Percentiles rank a stretch among this genome's conserved stretches.
These are phyloP conservation scores for Pseudomyrmex gracilis DNA, from an alignment of 1,140 invertebrate species.

Conservation along the genomic window DNA sequence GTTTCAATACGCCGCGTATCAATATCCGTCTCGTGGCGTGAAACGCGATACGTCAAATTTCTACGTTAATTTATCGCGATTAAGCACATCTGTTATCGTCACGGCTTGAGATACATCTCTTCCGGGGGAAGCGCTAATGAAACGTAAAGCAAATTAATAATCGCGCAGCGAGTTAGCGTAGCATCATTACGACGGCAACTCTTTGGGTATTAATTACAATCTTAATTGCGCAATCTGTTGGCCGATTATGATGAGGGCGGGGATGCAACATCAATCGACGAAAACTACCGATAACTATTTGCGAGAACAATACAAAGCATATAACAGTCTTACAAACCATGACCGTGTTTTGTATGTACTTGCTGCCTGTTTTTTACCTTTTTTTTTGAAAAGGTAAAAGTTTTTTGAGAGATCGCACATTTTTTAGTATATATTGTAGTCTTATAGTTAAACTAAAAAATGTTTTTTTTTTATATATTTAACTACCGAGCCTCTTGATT, in stretches of 20 bases:
- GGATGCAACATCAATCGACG: conserved; percentile 38
- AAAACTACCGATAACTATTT: conserved; percentile 34
- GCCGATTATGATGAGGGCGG: conserved; percentile 25
- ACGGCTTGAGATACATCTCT: conserved; percentile 19
- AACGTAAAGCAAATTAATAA: conserved; percentile 57
- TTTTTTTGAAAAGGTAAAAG: no score
- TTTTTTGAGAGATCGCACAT: no score
- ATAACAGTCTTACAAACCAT: no score
- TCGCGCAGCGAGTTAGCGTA: background rate
- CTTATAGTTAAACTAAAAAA: no score
- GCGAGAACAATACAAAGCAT: no score
- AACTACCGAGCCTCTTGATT: no score
- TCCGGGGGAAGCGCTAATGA: conserved; percentile 44
- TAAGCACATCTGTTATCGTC: conserved; percentile 24
- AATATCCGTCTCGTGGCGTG: background rate
- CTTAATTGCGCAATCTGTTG: conserved; percentile 57
- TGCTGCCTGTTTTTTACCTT: no score
- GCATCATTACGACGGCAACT: background rate
- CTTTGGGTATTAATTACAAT: conserved; percentile 48
- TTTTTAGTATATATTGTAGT: no score
- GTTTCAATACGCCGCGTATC: background rate
- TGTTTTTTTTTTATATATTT: no score
- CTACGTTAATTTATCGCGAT: conserved; percentile 33
- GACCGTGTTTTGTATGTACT: no score
- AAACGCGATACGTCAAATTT: conserved; percentile 1